Conservation (phyloP, 2,888 invertebrate genomes). For the Acleris literana region DNA sequence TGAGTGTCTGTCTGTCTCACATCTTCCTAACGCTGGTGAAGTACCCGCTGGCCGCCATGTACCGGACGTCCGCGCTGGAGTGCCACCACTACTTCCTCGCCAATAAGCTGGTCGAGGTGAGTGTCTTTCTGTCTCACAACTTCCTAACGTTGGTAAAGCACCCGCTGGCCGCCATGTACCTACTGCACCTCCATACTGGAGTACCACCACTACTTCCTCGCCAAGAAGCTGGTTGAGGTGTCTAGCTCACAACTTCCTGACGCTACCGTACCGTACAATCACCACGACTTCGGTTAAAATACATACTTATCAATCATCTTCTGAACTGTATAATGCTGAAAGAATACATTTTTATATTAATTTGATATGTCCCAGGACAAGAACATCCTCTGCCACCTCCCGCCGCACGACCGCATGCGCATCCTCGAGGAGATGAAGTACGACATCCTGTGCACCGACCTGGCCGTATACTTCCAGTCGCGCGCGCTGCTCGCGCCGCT, state of each 20-base stretch:
- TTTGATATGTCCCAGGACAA: conserved; percentile 67
- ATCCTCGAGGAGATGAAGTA: conserved; percentile 81
- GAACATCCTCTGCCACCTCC: conserved; percentile 72
- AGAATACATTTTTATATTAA: not conserved
- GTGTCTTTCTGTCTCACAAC: conserved; percentile 2
- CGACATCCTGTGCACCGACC: conserved; percentile 84
- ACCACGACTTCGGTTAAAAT: no score
- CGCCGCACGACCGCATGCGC: conserved; percentile 60
- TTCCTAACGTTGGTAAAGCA: conserved; percentile 77
- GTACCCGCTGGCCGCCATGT: conserved; percentile 81
- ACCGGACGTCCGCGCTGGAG: conserved; percentile 83
- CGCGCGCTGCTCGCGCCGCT: conserved; percentile 81
- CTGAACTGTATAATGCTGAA: no score
- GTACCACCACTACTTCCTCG: conserved; percentile 84
- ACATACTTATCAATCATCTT: not conserved
- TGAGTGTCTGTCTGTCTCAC: conserved; percentile 46
- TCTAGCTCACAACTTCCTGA: no score
- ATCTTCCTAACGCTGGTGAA: conserved; percentile 70
- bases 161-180: conserved; percentile 81
- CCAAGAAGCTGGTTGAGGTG: conserved; percentile 83
- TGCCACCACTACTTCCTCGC: conserved; percentile 84
- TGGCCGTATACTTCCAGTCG: conserved; percentile 82
- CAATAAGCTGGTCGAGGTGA: conserved; percentile 82
- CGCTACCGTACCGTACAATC: no score
- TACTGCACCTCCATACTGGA: conserved; percentile 83